Evolutionary conservation across 2,888 invertebrate species (phyloP).

Genomic region (Gastracanthus pulcherrimus): DNA sequence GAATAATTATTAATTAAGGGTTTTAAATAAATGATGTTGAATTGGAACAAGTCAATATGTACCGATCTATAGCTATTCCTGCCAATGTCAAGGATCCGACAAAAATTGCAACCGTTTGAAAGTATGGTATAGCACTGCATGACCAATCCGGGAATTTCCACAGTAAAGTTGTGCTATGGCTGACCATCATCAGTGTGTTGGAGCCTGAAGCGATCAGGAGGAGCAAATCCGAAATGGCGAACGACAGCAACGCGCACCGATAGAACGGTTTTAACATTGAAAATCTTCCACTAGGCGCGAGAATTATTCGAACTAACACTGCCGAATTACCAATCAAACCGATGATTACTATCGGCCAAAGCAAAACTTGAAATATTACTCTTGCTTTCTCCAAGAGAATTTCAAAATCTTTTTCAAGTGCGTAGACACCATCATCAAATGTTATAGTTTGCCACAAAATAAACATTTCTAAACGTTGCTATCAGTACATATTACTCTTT

Average conservation of each 20-base stretch:
- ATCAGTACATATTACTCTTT: background rate
- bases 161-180: constrained; percentile 49
- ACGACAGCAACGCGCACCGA: constrained; percentile 61
- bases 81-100: constrained; percentile 79
- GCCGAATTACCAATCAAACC: constrained; percentile 63
- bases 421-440: background rate
- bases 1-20: too few relatives aligned
- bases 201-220: constrained; percentile 62
- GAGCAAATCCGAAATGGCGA: constrained; percentile 64
- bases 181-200: constrained; percentile 59
- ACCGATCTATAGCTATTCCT: constrained; percentile 80
- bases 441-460: background rate
- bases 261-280: constrained; percentile 63
- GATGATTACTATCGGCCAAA: constrained; percentile 65
- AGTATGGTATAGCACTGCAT: constrained; percentile 79
- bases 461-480: background rate
- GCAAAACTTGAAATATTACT: constrained; percentile 60
- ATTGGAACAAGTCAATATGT: too few relatives aligned
- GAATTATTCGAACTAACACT: constrained; percentile 61
- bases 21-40: too few relatives aligned
- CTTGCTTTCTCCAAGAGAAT: constrained; percentile 40
- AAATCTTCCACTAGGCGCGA: constrained; percentile 43
- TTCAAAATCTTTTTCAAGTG: constrained; percentile 6
- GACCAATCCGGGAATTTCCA: constrained; percentile 64
- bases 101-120: constrained; percentile 78